phyloP scores from a whole-genome alignment of 1,140 invertebrate species.

The Caenorhabditis remanei region DNA sequence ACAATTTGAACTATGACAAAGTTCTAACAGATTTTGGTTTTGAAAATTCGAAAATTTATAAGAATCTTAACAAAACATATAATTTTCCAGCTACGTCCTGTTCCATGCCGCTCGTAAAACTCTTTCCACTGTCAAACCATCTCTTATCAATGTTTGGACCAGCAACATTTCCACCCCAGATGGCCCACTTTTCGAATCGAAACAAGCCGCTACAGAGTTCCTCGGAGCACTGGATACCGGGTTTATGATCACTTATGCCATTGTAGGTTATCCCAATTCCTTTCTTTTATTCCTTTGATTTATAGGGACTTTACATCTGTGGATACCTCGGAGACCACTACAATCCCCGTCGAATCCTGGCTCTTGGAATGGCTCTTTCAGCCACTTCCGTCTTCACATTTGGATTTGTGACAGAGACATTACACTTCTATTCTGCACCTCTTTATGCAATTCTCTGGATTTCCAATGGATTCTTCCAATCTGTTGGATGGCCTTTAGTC shows the following conservation, averaged over 20 bases:
- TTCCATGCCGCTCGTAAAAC: conserved; percentile 63
- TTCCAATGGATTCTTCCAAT: conserved; percentile 62
- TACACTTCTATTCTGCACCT: conserved; percentile 30
- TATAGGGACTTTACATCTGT: conserved; percentile 62
- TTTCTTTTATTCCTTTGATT: not conserved
- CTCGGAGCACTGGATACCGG: conserved; percentile 58
- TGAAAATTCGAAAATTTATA: no score
- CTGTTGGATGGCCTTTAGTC: conserved; percentile 60
- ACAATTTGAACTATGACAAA: no score
- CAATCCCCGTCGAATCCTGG: conserved; percentile 55
- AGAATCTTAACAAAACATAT: no score
- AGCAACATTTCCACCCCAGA: conserved; percentile 14
- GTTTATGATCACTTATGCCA: conserved; percentile 62
- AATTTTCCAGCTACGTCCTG: conserved; percentile 58
- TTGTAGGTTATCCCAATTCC: conserved; percentile 21
- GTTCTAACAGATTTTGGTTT: no score
- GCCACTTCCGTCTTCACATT: conserved; percentile 60
- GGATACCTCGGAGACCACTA: conserved; percentile 60
- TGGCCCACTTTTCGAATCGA: conserved; percentile 52
- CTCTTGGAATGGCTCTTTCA: conserved; percentile 59
- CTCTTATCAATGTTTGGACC: conserved; percentile 58
- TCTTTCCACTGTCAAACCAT: conserved; percentile 63
- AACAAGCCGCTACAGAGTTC: conserved; percentile 57
- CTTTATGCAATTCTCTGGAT: conserved; percentile 61
- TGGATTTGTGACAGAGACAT: conserved; percentile 58